These are phyloP conservation scores for Tragopan temminckii DNA, from an alignment of 2,797 vertebrate genomes.

Conservation along the genomic window DNA sequence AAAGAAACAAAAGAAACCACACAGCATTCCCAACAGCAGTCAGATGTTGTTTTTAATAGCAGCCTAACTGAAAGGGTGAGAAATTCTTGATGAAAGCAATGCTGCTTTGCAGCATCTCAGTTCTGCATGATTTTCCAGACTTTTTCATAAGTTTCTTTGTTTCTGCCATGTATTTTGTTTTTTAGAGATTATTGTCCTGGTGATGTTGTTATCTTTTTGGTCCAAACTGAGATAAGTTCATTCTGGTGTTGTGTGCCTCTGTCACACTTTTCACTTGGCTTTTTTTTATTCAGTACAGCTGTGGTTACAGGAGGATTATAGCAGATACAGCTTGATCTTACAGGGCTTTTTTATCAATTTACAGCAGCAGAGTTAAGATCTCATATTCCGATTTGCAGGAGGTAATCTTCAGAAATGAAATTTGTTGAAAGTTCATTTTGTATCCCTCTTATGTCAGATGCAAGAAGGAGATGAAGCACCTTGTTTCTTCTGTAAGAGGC, in stretches of 20 bases:
- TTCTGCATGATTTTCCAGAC: not conserved
- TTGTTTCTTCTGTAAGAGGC: slow-evolving; percentile 22
- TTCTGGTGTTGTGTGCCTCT: not conserved
- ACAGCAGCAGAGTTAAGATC: slow-evolving; percentile 46
- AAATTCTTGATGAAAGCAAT: not conserved
- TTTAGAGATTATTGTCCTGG: not conserved
- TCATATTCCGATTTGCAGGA: slow-evolving; percentile 31
- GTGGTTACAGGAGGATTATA: not conserved
- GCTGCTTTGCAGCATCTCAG: not conserved
- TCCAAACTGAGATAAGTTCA: not conserved
- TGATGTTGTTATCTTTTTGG: accelerated
- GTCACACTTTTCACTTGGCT: not conserved
- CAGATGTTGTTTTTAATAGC: not conserved
- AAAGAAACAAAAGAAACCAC: slow-evolving; percentile 67
- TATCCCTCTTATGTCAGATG: slow-evolving; percentile 29
- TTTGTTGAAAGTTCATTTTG: slow-evolving; percentile 15
- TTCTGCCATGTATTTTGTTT: not conserved
- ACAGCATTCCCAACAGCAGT: not conserved
- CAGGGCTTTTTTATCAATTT: slow-evolving; percentile 52
- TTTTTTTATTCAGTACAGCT: not conserved
- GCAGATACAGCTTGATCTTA: not conserved
- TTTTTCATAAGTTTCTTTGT: not conserved
- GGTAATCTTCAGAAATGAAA: slow-evolving; percentile 61
- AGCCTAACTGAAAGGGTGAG: not conserved
- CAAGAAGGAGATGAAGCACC: slow-evolving; percentile 49